phyloP scores from a whole-genome alignment of 2,113 vertebrate species.

The Oncorhynchus clarkii region DNA sequence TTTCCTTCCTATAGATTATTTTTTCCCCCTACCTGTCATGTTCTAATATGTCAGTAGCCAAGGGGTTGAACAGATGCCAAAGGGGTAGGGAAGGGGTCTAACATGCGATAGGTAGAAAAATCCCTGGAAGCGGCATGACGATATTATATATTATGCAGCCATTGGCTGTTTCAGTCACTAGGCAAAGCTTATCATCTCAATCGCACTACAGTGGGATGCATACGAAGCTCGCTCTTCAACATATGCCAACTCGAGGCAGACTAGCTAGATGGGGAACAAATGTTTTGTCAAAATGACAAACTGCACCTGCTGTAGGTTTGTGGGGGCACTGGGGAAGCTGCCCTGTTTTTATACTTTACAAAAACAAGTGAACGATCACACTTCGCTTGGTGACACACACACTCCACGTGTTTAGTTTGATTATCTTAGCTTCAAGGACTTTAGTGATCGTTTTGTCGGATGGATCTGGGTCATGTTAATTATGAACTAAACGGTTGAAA shows the following conservation, averaged over 20 bases:
- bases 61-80: slow-evolving; percentile 55
- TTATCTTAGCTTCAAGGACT: not conserved
- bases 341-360: not conserved
- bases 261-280: slow-evolving; percentile 49
- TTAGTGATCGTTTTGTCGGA: not conserved
- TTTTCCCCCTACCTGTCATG: slow-evolving; percentile 14
- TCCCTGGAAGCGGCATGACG: not conserved
- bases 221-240: slow-evolving; percentile 3
- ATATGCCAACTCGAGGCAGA: slow-evolving; percentile 1
- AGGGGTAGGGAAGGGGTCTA: slow-evolving; percentile 29
- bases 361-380: slow-evolving; percentile 25
- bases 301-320: slow-evolving; percentile 21
- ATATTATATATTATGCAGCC: not conserved
- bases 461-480: too few species aligned
- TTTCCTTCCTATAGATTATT: slow-evolving; percentile 10
- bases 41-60: slow-evolving; percentile 27
- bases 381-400: not conserved
- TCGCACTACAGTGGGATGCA: slow-evolving; percentile 1
- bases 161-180: not conserved
- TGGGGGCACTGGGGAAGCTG: not conserved
- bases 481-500: too few species aligned
- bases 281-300: not conserved
- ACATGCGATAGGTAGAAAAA: not conserved
- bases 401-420: not conserved
- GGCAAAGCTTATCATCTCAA: slow-evolving; percentile 38